A percentile compares a stretch with the other conserved stretches of the same genome.
phyloP scores from a whole-genome alignment of 2,797 vertebrate genomes.

The Pangasius krempfi region DNA sequence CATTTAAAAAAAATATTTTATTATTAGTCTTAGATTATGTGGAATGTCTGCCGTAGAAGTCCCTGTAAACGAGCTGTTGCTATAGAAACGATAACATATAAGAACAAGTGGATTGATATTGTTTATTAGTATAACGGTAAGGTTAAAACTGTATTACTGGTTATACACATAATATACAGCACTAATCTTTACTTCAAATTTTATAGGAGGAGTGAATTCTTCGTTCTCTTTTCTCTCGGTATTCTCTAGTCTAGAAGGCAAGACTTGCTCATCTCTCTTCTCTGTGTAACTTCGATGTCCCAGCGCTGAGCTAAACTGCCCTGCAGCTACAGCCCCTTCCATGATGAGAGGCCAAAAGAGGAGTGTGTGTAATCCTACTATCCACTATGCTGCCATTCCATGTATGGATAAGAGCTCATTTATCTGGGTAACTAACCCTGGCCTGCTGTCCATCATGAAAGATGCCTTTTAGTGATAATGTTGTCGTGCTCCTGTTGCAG shows the following conservation, averaged over 20 bases:
- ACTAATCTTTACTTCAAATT: not conserved
- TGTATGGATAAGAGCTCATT: not conserved
- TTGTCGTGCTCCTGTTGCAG: conserved; percentile 57
- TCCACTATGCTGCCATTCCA: conserved; percentile 9
- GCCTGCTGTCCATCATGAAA: conserved; percentile 36
- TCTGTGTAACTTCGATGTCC: not conserved
- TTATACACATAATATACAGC: not conserved
- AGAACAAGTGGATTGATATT: not conserved
- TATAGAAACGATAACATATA: not conserved
- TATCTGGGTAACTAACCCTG: not conserved
- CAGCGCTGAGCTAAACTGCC: not conserved
- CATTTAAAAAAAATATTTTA: not conserved
- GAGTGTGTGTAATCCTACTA: conserved; percentile 8
- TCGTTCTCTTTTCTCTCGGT: conserved; percentile 2
- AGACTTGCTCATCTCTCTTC: conserved; percentile 16
- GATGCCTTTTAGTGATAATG: conserved; percentile 49
- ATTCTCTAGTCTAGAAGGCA: not conserved
- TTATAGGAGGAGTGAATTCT: not conserved
- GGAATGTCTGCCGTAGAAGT: not conserved
- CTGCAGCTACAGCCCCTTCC: conserved; percentile 1
- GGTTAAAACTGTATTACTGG: not conserved
- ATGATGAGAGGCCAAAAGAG: not conserved
- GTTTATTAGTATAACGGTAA: not conserved
- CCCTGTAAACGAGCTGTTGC: not conserved
- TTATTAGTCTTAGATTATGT: not conserved